Conservation (phyloP, 1,140 invertebrate genomes). For the Pentalonia nigronervosa region DNA sequence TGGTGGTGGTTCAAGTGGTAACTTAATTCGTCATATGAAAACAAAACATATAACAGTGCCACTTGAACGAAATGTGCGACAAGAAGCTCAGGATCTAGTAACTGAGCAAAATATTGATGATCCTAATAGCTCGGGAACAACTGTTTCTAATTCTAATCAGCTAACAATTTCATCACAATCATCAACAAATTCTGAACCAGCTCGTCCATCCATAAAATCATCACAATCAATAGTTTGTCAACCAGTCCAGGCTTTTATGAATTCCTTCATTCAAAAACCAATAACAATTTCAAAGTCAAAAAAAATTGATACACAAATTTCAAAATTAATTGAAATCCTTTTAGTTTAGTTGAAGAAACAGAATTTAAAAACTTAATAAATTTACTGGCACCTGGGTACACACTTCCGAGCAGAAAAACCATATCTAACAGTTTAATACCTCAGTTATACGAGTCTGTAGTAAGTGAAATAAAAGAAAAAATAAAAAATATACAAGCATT, state of each 20-base stretch:
- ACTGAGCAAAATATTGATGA: not conserved
- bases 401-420: no score
- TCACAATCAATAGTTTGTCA: not conserved
- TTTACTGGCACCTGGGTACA: not conserved
- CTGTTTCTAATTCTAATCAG: not conserved
- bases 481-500: no score
- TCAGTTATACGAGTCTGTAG: no score
- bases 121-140: not conserved
- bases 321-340: not conserved
- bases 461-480: no score
- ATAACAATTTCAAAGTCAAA: not conserved
- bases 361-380: not conserved
- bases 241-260: not conserved
- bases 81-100: not conserved
- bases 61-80: not conserved
- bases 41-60: not conserved
- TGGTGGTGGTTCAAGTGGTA: conserved; percentile 15
- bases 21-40: not conserved
- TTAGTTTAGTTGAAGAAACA: not conserved
- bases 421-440: no score
- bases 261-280: not conserved
- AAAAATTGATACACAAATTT: not conserved
- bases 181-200: no score
- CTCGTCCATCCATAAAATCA: not conserved
- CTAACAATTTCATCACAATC: not conserved